phyloP scores from a whole-genome alignment of 2,113 vertebrate genomes.

The Emberiza fucata region DNA sequence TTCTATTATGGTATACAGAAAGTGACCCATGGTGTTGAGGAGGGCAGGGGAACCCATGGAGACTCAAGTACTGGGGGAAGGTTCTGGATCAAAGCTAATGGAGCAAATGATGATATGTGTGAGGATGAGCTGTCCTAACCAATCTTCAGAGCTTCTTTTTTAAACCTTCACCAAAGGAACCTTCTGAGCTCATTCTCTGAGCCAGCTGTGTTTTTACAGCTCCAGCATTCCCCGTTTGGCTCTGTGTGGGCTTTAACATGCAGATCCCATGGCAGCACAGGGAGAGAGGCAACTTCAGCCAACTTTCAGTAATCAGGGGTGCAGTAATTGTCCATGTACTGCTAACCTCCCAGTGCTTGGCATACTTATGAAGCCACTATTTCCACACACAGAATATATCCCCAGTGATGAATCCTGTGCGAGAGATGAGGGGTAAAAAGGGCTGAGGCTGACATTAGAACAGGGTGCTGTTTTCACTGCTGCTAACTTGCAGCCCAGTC shows the following conservation, averaged over 20 bases:
- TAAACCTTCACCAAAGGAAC: neutral
- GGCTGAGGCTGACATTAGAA: neutral
- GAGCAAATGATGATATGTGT: fast-evolving
- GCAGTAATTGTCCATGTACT: neutral
- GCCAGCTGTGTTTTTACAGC: neutral
- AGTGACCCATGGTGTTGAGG: neutral
- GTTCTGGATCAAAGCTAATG: neutral
- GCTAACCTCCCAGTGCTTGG: neutral
- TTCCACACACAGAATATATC: neutral
- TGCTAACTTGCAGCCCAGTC: neutral
- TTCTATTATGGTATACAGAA: neutral
- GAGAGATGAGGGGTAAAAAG: neutral
- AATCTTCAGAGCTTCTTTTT: neutral
- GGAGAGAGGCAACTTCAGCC: neutral
- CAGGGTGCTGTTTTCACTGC: neutral
- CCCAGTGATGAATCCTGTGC: neutral
- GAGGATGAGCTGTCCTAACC: neutral
- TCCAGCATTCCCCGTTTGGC: neutral
- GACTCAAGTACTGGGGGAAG: neutral
- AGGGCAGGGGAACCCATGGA: neutral
- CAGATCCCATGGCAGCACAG: fast-evolving
- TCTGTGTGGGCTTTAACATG: neutral
- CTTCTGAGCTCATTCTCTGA: neutral
- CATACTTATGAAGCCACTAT: neutral
- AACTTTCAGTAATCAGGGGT: neutral